Evolutionary conservation across 2,797 vertebrate species (phyloP), one percentile per base, ranked within the genome.

Genomic region (Malacoraja senta): DNA sequence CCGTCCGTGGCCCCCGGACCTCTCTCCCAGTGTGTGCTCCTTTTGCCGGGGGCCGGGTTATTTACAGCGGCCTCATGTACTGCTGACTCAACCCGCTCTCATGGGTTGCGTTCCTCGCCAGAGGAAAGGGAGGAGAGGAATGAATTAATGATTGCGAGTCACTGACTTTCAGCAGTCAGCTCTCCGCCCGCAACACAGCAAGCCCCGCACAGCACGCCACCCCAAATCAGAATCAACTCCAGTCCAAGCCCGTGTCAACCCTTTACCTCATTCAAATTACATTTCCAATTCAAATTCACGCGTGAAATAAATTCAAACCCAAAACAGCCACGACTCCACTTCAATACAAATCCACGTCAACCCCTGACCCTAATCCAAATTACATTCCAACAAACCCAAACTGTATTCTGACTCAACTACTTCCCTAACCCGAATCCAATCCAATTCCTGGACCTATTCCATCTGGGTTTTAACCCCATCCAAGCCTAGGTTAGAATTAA

Each of bases 31-130:
- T 91, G 1, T 86, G 61, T 68, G 84, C 35, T n/a, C 12, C 84
- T 88, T 68, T 61, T 91, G 32, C 90, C 90, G 65, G 65, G 32
- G 90, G 65, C 90, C 35, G 90, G 71, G 90, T 74, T 91, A 72
- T 91, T 74, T 91, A 74, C 90, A 91, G 90, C 68, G 38, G 90
- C 90, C 84, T 91, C 90, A 91, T 91, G 90, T 74, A 68, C 68
- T 91, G 68, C 90, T 91, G 90, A 91, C 90, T 91, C 90, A 91
- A 91, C 24, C 71, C 35, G 90, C 68, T 91, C 71, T 91, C 90
- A 91, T 90, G 86, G 86, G 63, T 90, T 71, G 86, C 63, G 8
- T 91, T 91, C 65, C 65, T 91, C 90, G 90, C 90, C 90, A 74
- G 90, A 91, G 90, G 78, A 80, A 80, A 80, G 78, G 71, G 90